Percentiles rank a stretch among this genome's conserved stretches.
phyloP scores from a whole-genome alignment of 2,113 vertebrate species.

The Trogon surrucura region DNA sequence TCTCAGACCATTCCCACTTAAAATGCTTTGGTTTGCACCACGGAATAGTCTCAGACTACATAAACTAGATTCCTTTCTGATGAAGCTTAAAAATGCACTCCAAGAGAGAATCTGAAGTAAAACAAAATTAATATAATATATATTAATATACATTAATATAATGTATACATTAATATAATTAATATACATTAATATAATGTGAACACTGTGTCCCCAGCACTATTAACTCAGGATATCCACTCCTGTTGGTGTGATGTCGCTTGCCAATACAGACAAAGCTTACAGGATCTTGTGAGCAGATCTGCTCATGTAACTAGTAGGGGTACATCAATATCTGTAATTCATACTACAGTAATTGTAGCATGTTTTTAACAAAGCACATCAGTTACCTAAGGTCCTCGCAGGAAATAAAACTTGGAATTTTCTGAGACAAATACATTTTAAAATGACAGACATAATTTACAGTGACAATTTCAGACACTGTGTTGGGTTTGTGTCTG shows the following conservation, averaged over 20 bases:
- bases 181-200: rapidly evolving
- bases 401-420: background rate
- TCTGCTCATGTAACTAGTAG: background rate
- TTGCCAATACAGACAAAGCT: background rate
- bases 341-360: background rate
- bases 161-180: too few relatives aligned
- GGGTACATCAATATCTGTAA: background rate
- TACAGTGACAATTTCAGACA: background rate
- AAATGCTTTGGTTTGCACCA: background rate
- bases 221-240: background rate
- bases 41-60: background rate
- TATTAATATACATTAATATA: too few relatives aligned
- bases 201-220: background rate
- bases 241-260: background rate
- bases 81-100: background rate
- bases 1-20: background rate
- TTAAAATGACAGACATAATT: background rate
- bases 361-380: background rate
- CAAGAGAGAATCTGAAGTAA: background rate
- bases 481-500: too few relatives aligned
- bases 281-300: background rate
- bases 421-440: background rate
- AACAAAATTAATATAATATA: background rate
- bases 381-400: background rate
- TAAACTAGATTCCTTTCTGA: background rate